These are phyloP conservation scores for Perccottus glenii DNA, from an alignment of 2,113 vertebrate genomes.

Conservation along the genomic window DNA sequence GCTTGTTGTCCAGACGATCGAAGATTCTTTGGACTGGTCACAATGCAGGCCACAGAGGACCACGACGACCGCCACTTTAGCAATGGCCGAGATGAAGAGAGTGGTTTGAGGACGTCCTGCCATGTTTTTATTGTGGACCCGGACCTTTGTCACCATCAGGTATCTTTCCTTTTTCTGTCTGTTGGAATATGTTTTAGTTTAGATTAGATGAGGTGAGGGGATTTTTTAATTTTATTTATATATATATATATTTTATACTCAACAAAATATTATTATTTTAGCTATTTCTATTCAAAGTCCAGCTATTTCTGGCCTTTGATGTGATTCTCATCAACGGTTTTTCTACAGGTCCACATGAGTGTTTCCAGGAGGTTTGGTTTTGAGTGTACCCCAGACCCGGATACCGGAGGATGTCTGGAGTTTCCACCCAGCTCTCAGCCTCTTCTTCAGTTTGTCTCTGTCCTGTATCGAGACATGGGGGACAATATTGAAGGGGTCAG, in stretches of 20 bases:
- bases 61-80: constrained; percentile 77
- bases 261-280: no score
- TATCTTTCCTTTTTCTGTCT: constrained; percentile 6
- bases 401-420: constrained; percentile 92
- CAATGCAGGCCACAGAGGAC: constrained; percentile 90
- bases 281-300: no score
- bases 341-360: constrained; percentile 83
- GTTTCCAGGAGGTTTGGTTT: constrained; percentile 90
- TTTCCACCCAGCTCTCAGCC: constrained; percentile 94
- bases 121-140: constrained; percentile 98
- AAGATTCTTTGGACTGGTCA: constrained; percentile 94
- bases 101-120: constrained; percentile 90
- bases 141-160: constrained; percentile 91
- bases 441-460: constrained; percentile 93
- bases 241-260: no score
- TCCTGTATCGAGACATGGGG: constrained; percentile 96
- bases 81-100: constrained; percentile 83
- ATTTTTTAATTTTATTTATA: no score
- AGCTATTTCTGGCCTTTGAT: no score
- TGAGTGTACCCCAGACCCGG: constrained; percentile 93
- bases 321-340: not conserved
- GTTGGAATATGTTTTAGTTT: not conserved
- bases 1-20: constrained; percentile 95
- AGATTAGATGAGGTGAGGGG: no score
- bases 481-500: constrained; percentile 93